Evolutionary conservation across 2,113 vertebrate genomes (phyloP).

Genomic region (Alexandromys fortis): DNA sequence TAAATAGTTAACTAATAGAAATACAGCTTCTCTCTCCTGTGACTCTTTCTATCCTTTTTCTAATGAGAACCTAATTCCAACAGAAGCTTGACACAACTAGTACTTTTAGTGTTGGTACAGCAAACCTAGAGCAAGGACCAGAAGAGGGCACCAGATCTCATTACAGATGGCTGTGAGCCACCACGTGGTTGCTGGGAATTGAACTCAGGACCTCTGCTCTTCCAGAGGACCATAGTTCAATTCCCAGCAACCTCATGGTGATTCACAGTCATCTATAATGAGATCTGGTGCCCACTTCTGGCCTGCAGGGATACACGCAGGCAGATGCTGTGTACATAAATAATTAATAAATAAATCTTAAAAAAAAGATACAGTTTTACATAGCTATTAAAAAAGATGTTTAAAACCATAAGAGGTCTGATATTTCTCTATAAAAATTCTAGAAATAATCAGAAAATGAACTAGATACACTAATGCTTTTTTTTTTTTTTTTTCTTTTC

Average conservation of each 20-base stretch:
- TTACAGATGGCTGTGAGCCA: no score
- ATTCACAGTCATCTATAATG: no score
- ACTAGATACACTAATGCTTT: neutral
- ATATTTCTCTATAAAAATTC: neutral
- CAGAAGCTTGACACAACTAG: neutral
- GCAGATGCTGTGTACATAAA: no score
- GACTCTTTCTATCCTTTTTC: neutral
- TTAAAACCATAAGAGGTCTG: neutral
- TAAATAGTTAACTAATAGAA: neutral
- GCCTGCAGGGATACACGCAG: no score
- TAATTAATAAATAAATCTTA: no score
- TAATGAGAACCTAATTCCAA: neutral
- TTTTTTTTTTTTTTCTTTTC: neutral
- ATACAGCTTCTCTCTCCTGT: neutral
- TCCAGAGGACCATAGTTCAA: neutral
- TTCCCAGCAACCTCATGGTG: neutral
- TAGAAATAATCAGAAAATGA: neutral
- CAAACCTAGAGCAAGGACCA: neutral
- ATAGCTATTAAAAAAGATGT: neutral
- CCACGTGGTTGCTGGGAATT: no score
- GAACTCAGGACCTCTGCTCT: neutral
- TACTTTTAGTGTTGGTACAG: slow-evolving; percentile 4
- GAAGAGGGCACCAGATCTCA: neutral
- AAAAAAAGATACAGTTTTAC: no score
- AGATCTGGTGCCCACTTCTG: no score